These are phyloP conservation scores for Cataglyphis rosenhaueri DNA, from an alignment of 2,888 invertebrate genomes.

Conservation along the genomic window DNA sequence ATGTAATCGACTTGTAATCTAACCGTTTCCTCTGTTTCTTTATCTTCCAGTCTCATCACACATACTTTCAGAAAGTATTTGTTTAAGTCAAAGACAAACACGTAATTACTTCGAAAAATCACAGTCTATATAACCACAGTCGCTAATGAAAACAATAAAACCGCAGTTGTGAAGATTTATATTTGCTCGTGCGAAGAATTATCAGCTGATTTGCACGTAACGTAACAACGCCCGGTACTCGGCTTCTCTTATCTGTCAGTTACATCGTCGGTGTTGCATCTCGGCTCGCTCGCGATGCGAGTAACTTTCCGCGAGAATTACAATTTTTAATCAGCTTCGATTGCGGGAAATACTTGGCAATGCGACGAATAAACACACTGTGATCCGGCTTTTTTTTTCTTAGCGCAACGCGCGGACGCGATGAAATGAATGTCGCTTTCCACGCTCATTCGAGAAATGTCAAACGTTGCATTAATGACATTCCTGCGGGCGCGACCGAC, in stretches of 20 bases:
- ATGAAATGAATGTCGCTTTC: conserved; percentile 35
- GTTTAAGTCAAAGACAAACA: not conserved
- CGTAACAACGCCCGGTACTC: not conserved
- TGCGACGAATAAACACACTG: not conserved
- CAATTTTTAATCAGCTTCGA: conserved; percentile 42
- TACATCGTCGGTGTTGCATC: conserved; percentile 34
- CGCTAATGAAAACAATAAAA: conserved; percentile 21
- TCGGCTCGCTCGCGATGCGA: not conserved
- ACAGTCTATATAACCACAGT: not conserved
- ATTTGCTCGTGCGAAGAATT: conserved; percentile 15
- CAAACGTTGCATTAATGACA: conserved; percentile 16
- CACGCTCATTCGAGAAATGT: conserved; percentile 35
- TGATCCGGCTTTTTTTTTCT: not conserved
- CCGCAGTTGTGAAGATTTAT: not conserved
- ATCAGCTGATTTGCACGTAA: conserved; percentile 26
- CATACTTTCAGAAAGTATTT: not conserved
- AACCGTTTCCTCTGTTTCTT: not conserved
- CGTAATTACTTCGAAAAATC: not conserved
- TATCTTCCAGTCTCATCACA: not conserved
- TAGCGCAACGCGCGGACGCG: not conserved
- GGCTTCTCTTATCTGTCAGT: conserved; percentile 24
- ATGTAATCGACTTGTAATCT: not conserved
- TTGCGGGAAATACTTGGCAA: conserved; percentile 11
- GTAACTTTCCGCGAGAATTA: conserved; percentile 36
- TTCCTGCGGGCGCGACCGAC: conserved; percentile 20